Percentiles rank a stretch among this genome's conserved stretches.
phyloP scores from a whole-genome alignment of 2,113 vertebrate species.

The Paratilapia polleni region DNA sequence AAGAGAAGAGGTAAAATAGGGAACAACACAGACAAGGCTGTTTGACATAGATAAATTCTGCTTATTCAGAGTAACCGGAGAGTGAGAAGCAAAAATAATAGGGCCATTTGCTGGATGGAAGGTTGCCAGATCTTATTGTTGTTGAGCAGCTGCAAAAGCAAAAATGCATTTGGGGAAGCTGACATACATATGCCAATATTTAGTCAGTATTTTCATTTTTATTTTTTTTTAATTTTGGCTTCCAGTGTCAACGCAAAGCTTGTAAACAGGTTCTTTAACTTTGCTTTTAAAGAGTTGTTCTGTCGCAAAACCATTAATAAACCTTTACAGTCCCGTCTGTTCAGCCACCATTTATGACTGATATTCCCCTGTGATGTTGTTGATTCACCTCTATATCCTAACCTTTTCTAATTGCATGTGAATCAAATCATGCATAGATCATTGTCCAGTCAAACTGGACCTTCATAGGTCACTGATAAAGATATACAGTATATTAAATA shows the following conservation, averaged over 20 bases:
- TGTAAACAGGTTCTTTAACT: constrained; percentile 26
- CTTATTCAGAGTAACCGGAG: constrained; percentile 80
- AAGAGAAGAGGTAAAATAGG: constrained; percentile 45
- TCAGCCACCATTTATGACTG: constrained; percentile 57
- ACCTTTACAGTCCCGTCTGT: constrained; percentile 49
- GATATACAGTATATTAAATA: constrained; percentile 32
- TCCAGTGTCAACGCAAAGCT: constrained; percentile 15
- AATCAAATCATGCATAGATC: constrained; percentile 53
- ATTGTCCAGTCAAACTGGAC: constrained; percentile 49
- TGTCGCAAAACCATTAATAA: constrained; percentile 53
- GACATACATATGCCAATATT: constrained; percentile 71
- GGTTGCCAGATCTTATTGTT: constrained; percentile 79
- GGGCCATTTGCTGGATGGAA: constrained; percentile 78
- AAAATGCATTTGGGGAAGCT: constrained; percentile 69
- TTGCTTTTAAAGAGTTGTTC: constrained; percentile 29
- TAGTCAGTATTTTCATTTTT: not conserved
- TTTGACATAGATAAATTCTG: constrained; percentile 80
- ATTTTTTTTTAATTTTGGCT: not conserved
- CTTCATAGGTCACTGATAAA: constrained; percentile 50
- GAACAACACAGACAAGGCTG: constrained; percentile 68
- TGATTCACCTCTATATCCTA: constrained; percentile 49
- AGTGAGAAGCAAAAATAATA: constrained; percentile 81
- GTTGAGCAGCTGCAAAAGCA: constrained; percentile 78
- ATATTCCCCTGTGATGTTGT: constrained; percentile 52
- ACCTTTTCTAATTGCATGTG: constrained; percentile 51